Percentiles rank a stretch among this genome's conserved stretches.
phyloP scores from a whole-genome alignment of 2,113 vertebrate species.

The Catagonus wagneri region DNA sequence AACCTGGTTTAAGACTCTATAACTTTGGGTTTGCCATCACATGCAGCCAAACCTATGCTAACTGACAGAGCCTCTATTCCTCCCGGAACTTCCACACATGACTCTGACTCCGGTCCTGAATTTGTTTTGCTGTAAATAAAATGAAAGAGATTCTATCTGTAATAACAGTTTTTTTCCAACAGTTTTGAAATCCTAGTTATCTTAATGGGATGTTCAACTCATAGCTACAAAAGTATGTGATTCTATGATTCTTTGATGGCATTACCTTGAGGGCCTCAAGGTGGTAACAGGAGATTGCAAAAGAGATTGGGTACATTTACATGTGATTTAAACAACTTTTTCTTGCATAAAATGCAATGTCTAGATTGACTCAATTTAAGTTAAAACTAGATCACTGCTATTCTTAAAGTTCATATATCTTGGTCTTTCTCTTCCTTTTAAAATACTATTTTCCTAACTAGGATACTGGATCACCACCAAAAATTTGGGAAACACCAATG shows the following conservation, averaged over 20 bases:
- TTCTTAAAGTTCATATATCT: background rate
- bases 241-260: background rate
- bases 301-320: background rate
- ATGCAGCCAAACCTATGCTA: background rate
- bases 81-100: background rate
- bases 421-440: slow-evolving; percentile 27
- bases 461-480: background rate
- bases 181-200: background rate
- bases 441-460: background rate
- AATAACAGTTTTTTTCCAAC: slow-evolving; percentile 29
- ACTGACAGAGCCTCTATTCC: background rate
- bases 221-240: background rate
- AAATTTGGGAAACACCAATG: background rate
- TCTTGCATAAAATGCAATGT: background rate
- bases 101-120: background rate
- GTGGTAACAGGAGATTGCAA: background rate
- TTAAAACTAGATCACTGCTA: background rate
- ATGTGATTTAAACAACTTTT: background rate
- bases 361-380: background rate
- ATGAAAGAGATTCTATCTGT: background rate
- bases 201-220: background rate
- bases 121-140: slow-evolving; percentile 42
- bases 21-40: background rate
- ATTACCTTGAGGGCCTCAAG: background rate
- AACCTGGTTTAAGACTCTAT: background rate